Evolutionary conservation across 2,113 vertebrate species (phyloP).

Genomic region (Phocoena phocoena): DNA sequence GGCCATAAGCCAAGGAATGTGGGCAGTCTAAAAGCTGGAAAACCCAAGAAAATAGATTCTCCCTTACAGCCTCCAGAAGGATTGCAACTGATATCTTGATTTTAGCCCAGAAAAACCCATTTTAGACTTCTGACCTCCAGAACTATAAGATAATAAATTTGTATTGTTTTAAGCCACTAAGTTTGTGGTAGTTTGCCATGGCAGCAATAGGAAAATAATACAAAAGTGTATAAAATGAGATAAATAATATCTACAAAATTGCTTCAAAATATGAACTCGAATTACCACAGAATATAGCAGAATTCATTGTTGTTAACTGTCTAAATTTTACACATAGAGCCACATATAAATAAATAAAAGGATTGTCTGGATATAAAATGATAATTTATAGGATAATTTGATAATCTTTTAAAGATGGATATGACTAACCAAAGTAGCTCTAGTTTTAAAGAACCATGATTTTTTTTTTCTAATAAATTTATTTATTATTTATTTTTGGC

Average conservation of each 20-base stretch:
- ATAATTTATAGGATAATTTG: background rate
- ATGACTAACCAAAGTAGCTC: conserved; percentile 26
- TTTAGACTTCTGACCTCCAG: background rate
- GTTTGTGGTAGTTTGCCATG: background rate
- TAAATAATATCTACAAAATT: background rate
- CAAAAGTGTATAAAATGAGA: background rate
- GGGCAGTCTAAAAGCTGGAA: background rate
- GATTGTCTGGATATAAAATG: background rate
- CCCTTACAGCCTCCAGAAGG: background rate
- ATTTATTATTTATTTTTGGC: too few species aligned
- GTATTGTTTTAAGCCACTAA: background rate
- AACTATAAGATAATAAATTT: background rate
- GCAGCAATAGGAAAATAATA: background rate
- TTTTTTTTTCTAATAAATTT: too few species aligned
- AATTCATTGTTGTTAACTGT: background rate
- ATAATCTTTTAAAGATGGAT: background rate
- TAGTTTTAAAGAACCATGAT: background rate
- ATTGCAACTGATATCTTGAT: background rate
- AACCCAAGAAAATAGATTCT: background rate
- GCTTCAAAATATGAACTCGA: background rate
- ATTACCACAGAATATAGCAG: conserved; percentile 4
- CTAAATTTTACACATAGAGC: background rate
- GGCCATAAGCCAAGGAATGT: background rate
- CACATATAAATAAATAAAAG: background rate
- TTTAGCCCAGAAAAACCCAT: background rate